phyloP scores from a whole-genome alignment of 2,113 vertebrate genomes.

The Podiceps cristatus region DNA sequence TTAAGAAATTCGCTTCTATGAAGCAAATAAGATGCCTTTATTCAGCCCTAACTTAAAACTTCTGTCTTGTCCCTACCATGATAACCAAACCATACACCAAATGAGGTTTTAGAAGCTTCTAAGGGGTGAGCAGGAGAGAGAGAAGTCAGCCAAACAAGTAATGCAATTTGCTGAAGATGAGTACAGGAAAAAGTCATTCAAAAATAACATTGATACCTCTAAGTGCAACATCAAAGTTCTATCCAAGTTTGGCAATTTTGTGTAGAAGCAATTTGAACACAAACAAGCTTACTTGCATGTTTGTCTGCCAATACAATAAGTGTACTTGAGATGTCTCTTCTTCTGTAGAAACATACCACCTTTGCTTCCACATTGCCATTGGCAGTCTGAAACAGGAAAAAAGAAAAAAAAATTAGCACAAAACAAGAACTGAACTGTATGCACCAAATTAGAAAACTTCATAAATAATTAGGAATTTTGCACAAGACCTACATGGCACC shows the following conservation, averaged over 20 bases:
- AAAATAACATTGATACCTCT: not conserved
- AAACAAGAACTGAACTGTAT: not conserved
- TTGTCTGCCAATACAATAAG: constrained; percentile 97
- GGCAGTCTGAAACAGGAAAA: constrained; percentile 88
- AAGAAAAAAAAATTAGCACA: not conserved
- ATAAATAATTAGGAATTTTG: not conserved
- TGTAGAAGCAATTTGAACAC: not conserved
- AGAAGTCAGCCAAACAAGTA: not conserved
- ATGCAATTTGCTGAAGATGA: not conserved
- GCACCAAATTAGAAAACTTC: not conserved
- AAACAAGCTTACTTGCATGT: constrained; percentile 91
- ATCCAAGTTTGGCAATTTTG: not conserved
- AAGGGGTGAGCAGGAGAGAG: not conserved
- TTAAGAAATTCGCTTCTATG: not conserved
- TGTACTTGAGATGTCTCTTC: constrained; percentile 94
- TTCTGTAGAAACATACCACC: constrained; percentile 98
- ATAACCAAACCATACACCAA: not conserved
- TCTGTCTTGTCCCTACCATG: not conserved
- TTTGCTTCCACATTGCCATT: constrained; percentile 98
- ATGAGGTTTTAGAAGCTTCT: not conserved
- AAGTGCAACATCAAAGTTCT: not conserved
- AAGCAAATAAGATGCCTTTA: not conserved
- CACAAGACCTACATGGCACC: not conserved
- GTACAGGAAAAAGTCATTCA: not conserved
- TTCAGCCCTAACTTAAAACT: not conserved